Percentiles rank a stretch among this genome's conserved stretches.
These are phyloP conservation scores for Agriopis aurantiaria DNA, from an alignment of 2,888 invertebrate species.

Conservation along the genomic window DNA sequence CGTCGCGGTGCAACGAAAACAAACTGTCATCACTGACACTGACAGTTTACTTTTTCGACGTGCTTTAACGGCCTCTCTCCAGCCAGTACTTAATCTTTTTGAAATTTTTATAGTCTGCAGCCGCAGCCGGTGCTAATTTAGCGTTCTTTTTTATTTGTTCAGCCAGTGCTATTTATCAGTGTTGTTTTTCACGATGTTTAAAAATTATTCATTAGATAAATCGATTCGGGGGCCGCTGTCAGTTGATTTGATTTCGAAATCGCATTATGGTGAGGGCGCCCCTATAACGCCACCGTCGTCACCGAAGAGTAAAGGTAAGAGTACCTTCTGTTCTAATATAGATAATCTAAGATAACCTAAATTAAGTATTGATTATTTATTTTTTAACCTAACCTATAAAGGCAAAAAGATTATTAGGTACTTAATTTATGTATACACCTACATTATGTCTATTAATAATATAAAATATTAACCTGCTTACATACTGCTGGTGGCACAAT, in stretches of 20 bases:
- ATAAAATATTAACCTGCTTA: too few species aligned
- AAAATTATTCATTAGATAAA: slow-evolving; percentile 61
- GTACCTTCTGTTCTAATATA: background rate
- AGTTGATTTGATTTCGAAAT: slow-evolving; percentile 63
- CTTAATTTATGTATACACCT: too few species aligned
- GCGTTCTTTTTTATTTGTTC: background rate
- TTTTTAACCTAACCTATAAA: background rate
- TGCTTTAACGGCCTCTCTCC: slow-evolving; percentile 48
- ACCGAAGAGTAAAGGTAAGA: slow-evolving; percentile 75
- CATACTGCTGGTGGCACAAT: too few species aligned
- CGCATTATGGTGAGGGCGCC: slow-evolving; percentile 55
- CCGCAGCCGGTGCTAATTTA: slow-evolving; percentile 42
- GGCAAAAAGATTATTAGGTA: background rate
- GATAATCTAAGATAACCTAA: background rate
- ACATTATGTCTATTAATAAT: too few species aligned
- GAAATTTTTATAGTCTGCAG: background rate
- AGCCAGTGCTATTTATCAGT: slow-evolving; percentile 42
- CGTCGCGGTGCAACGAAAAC: slow-evolving; percentile 62
- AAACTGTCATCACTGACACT: slow-evolving; percentile 61
- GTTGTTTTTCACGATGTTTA: slow-evolving; percentile 52
- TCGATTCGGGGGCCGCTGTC: slow-evolving; percentile 59
- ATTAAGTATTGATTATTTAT: background rate
- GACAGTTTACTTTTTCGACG: slow-evolving; percentile 70
- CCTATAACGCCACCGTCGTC: slow-evolving; percentile 71
- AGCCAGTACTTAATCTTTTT: slow-evolving; percentile 22